phyloP scores from a whole-genome alignment of 2,888 invertebrate species.

The Cheilosia impressa region DNA sequence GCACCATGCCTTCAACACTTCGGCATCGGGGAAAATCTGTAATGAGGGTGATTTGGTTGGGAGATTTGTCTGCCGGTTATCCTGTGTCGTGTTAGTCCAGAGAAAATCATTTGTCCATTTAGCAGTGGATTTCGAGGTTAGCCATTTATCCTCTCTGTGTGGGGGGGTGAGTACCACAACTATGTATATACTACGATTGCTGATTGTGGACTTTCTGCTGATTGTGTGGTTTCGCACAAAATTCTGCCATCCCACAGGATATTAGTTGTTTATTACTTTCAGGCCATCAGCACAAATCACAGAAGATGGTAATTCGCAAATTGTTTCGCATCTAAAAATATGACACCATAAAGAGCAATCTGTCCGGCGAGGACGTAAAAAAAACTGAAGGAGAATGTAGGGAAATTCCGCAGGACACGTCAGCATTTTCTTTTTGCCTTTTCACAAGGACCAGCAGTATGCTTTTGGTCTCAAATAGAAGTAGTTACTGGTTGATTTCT shows the following conservation, averaged over 20 bases:
- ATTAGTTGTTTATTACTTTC: conserved; percentile 72
- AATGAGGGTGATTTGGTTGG: conserved; percentile 74
- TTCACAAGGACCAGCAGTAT: conserved; percentile 38
- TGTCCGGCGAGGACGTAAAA: conserved; percentile 33
- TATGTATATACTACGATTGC: conserved; percentile 18
- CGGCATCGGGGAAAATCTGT: conserved; percentile 38
- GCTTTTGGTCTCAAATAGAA: not conserved
- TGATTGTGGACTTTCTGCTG: conserved; percentile 60
- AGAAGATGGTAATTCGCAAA: conserved; percentile 71
- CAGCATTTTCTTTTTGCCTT: conserved; percentile 35
- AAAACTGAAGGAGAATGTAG: conserved; percentile 33
- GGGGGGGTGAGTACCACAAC: not conserved
- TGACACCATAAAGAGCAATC: conserved; percentile 71
- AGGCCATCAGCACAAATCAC: conserved; percentile 57
- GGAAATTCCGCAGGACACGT: conserved; percentile 57
- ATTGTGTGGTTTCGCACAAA: conserved; percentile 43
- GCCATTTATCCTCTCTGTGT: conserved; percentile 44
- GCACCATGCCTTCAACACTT: conserved; percentile 64
- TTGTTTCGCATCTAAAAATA: conserved; percentile 63
- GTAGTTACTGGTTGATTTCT: too few species aligned
- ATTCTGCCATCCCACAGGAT: conserved; percentile 49
- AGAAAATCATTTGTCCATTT: conserved; percentile 76
- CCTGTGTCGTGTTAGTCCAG: conserved; percentile 70
- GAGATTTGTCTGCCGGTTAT: conserved; percentile 73
- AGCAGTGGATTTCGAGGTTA: conserved; percentile 67